Percentiles rank a stretch among this genome's conserved stretches.
These are phyloP conservation scores for Azemiops feae DNA, from an alignment of 2,113 vertebrate species.

Conservation along the genomic window DNA sequence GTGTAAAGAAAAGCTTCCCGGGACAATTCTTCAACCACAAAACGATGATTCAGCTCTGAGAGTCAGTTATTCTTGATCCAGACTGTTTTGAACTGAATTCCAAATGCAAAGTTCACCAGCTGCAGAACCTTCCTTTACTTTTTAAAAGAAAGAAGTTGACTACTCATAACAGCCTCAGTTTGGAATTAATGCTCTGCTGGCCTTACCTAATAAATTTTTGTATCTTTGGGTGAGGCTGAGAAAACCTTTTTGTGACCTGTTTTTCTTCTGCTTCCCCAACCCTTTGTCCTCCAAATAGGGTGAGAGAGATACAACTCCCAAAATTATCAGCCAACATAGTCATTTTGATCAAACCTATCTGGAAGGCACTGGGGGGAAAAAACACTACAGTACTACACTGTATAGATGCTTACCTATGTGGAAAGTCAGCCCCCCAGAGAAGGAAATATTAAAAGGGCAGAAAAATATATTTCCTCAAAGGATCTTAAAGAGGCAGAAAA, in stretches of 20 bases:
- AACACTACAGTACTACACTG: neutral
- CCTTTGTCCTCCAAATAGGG: neutral
- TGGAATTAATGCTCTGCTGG: neutral
- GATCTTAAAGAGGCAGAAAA: too few relatives aligned
- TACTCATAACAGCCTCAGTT: neutral
- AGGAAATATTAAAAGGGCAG: too few relatives aligned
- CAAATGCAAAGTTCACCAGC: neutral
- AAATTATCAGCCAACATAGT: neutral
- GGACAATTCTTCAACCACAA: constrained; percentile 14
- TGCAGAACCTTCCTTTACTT: neutral
- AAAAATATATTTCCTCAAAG: too few relatives aligned
- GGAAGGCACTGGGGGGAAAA: neutral
- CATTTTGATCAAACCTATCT: neutral
- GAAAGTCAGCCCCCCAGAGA: too few relatives aligned
- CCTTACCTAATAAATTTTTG: neutral
- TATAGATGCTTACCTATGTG: neutral
- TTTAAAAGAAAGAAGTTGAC: neutral
- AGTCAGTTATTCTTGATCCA: neutral
- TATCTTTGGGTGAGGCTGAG: neutral
- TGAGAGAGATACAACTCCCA: neutral
- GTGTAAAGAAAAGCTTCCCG: neutral
- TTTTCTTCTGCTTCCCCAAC: neutral
- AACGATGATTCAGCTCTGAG: constrained; percentile 13
- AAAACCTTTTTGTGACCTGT: neutral
- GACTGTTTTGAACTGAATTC: neutral